A percentile compares a stretch with the other conserved stretches of the same genome.
Conservation (phyloP, 2,888 invertebrate genomes). For the Lissonota sp. region DNA sequence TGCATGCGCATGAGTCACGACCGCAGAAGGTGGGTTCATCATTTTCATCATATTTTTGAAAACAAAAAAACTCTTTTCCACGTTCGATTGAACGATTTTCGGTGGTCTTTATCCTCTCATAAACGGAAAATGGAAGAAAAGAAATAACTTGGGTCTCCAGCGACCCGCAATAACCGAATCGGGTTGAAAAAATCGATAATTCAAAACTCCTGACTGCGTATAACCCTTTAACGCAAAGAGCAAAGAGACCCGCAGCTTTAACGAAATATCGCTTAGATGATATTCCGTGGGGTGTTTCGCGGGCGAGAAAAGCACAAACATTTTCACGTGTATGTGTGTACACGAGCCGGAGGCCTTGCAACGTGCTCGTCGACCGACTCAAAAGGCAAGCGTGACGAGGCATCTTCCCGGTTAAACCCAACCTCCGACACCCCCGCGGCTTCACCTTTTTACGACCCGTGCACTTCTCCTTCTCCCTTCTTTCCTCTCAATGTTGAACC, state of each 20-base stretch:
- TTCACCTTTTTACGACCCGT: not conserved
- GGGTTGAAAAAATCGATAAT: too few species aligned
- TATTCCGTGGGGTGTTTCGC: constrained; percentile 6
- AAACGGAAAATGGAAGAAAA: not conserved
- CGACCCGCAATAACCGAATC: too few species aligned
- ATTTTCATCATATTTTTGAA: not conserved
- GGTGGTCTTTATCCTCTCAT: not conserved
- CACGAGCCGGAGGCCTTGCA: not conserved
- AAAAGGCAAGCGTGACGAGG: constrained; percentile 31
- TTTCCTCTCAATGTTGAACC: constrained; percentile 6
- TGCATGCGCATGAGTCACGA: not conserved
- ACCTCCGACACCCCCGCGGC: constrained; percentile 20
- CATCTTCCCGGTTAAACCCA: constrained; percentile 37
- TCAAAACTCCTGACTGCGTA: too few species aligned
- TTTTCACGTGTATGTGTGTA: constrained; percentile 18
- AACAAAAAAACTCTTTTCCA: not conserved
- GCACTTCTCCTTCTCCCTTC: not conserved
- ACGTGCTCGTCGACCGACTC: constrained; percentile 19
- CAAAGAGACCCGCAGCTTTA: not conserved
- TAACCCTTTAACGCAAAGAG: too few species aligned
- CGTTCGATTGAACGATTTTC: not conserved
- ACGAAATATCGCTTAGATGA: constrained; percentile 30
- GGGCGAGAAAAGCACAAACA: constrained; percentile 31
- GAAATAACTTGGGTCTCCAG: too few species aligned
- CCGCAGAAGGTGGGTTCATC: not conserved